These are phyloP conservation scores for Spilarctia lutea DNA, from an alignment of 2,888 invertebrate species.

Conservation along the genomic window DNA sequence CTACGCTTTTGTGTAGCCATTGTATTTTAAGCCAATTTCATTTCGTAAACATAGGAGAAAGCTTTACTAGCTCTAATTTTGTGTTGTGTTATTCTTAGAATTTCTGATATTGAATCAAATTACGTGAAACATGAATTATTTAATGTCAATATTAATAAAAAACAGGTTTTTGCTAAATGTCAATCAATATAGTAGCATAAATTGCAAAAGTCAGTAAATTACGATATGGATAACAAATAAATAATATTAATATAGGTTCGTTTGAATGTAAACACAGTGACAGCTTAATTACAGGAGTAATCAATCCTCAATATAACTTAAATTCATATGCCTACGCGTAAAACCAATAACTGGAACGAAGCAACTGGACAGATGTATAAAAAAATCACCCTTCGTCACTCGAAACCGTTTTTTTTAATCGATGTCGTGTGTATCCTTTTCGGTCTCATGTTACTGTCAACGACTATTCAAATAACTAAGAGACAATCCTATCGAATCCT, in stretches of 20 bases:
- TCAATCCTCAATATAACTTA: constrained; percentile 4
- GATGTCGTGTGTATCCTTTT: constrained; percentile 33
- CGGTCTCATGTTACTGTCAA: constrained; percentile 45
- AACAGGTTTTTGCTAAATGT: background rate
- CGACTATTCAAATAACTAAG: constrained; percentile 33
- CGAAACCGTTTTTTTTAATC: constrained; percentile 14
- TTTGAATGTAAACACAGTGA: constrained; percentile 24
- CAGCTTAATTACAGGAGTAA: constrained; percentile 38
- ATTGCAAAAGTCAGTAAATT: constrained; percentile 34
- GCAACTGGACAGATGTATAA: background rate
- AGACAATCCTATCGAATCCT: constrained; percentile 36
- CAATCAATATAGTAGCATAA: constrained; percentile 13
- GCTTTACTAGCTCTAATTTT: too few species aligned
- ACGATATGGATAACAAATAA: constrained; percentile 38
- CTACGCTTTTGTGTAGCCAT: background rate
- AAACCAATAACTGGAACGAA: background rate
- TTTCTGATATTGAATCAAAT: background rate
- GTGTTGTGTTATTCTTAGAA: background rate
- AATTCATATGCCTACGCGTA: background rate
- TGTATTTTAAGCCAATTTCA: background rate
- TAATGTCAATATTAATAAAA: background rate
- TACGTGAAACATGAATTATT: background rate
- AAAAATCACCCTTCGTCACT: background rate
- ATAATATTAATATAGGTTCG: constrained; percentile 32
- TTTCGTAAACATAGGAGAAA: background rate